Evolutionary conservation across 1,140 invertebrate genomes (phyloP).

Genomic region (Cryptotermes secundus): DNA sequence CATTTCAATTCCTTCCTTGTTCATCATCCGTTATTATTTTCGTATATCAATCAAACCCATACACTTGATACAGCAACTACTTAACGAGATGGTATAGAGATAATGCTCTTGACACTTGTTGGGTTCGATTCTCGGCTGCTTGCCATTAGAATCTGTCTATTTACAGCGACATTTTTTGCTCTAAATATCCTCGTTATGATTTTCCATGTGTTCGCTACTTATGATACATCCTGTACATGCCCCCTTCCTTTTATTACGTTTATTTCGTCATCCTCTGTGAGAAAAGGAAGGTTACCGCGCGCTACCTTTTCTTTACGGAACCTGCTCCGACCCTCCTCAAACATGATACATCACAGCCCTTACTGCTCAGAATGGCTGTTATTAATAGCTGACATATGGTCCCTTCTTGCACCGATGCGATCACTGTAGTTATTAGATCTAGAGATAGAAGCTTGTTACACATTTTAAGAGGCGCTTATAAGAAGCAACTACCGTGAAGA

Average conservation of each 20-base stretch:
- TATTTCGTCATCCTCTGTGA: background rate
- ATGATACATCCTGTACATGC: no score
- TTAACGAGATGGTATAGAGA: no score
- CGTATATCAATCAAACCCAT: no score
- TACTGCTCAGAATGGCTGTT: background rate
- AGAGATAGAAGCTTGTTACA: background rate
- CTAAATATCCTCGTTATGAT: no score
- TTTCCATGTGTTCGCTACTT: no score
- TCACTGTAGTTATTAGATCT: background rate
- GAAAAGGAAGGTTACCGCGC: background rate
- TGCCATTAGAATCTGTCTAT: no score
- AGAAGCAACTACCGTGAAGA: background rate
- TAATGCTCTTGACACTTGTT: no score
- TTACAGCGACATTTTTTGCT: no score
- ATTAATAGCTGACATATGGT: background rate
- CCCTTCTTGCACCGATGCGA: background rate
- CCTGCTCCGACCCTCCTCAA: background rate
- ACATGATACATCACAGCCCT: background rate
- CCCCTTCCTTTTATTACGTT: background rate
- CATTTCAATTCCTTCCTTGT: no score
- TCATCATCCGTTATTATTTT: no score
- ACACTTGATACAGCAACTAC: no score
- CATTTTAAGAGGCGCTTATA: background rate
- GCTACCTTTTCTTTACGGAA: background rate
- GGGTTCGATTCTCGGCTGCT: no score